Evolutionary conservation across 2,888 invertebrate genomes (phyloP).

Genomic region (Erebia aethiops): DNA sequence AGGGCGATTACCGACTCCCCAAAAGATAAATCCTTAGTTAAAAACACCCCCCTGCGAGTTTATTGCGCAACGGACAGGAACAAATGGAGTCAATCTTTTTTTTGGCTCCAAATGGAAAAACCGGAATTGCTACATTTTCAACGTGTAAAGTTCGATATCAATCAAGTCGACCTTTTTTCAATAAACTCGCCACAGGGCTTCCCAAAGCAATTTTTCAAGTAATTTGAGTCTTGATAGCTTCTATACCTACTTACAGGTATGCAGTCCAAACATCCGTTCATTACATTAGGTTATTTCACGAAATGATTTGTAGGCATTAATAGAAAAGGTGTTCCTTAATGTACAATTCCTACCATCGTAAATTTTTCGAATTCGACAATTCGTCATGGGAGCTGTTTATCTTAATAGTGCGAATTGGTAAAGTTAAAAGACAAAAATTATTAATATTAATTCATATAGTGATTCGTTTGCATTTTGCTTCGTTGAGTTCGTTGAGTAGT

Average conservation of each 20-base stretch:
- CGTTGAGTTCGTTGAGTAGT: too few relatives aligned
- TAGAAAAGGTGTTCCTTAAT: too few relatives aligned
- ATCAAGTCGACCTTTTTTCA: slow-evolving; percentile 80
- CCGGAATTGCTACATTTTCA: slow-evolving; percentile 75
- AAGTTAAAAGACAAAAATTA: not conserved
- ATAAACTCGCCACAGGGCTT: slow-evolving; percentile 73
- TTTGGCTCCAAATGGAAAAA: slow-evolving; percentile 73
- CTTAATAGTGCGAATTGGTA: not conserved
- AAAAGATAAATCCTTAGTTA: slow-evolving; percentile 75
- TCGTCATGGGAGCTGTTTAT: not conserved
- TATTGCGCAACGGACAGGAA: slow-evolving; percentile 79
- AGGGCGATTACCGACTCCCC: slow-evolving; percentile 67
- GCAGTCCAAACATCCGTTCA: not conserved
- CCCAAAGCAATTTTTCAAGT: slow-evolving; percentile 71
- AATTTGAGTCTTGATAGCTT: slow-evolving; percentile 62
- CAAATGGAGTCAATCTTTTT: slow-evolving; percentile 81
- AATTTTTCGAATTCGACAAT: not conserved
- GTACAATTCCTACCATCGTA: too few relatives aligned
- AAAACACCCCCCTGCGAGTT: slow-evolving; percentile 73
- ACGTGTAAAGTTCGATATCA: slow-evolving; percentile 80
- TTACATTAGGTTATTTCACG: not conserved
- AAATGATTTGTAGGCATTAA: not conserved
- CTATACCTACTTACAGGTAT: not conserved
- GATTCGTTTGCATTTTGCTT: too few relatives aligned
- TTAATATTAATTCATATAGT: too few relatives aligned